Evolutionary conservation across 2,797 vertebrate genomes (phyloP).

Genomic region (Cottoperca gobio): DNA sequence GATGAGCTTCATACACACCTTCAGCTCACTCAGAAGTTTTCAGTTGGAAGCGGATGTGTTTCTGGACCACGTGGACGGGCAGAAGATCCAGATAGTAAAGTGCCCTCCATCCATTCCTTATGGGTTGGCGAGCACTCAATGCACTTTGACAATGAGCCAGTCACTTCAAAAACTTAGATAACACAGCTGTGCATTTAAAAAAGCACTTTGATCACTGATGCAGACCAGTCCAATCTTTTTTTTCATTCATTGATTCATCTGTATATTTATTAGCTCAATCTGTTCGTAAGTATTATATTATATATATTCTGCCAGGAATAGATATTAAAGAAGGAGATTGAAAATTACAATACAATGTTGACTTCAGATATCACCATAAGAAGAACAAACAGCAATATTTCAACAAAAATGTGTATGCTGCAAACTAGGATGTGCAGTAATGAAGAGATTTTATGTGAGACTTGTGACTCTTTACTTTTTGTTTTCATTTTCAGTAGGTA

Average conservation of each 20-base stretch:
- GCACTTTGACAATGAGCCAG: constrained; percentile 77
- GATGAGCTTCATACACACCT: constrained; percentile 63
- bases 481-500: constrained; percentile 54
- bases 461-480: neutral
- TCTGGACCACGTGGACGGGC: constrained; percentile 59
- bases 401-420: neutral
- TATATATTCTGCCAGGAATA: constrained; percentile 1
- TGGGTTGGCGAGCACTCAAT: constrained; percentile 57
- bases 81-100: constrained; percentile 61
- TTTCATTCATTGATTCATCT: constrained; percentile 57
- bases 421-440: neutral
- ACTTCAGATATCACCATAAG: neutral
- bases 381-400: neutral
- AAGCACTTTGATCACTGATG: constrained; percentile 77
- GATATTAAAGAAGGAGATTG: neutral
- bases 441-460: neutral
- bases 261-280: constrained; percentile 38
- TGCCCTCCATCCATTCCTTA: constrained; percentile 62
- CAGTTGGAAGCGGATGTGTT: constrained; percentile 62
- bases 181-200: constrained; percentile 65
- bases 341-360: neutral
- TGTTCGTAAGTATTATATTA: neutral
- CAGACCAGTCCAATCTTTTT: constrained; percentile 44
- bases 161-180: constrained; percentile 82
- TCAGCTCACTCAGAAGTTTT: constrained; percentile 73